Evolutionary conservation across 2,888 invertebrate genomes (phyloP), one percentile per base, ranked within the genome.

Genomic region (Osmoderma eremita): DNA sequence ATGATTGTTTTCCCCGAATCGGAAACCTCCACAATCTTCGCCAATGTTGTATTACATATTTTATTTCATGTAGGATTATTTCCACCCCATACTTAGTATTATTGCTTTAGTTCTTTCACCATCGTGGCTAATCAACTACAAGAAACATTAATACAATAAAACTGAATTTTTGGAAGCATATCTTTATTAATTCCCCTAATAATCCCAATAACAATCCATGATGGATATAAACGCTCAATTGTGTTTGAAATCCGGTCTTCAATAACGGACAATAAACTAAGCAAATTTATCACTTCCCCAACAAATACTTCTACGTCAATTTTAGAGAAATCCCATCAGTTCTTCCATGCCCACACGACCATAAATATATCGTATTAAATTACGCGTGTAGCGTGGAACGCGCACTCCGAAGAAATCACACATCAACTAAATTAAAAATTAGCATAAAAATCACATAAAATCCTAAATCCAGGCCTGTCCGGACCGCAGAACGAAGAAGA

Each of bases 401-500:
- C 42, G 41, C 41, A 67, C 70, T 67, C 69, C 71, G 65, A 73
- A n/a, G n/a, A n/a, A 75, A 75, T 75, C 74, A 75, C 73, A 73
- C 68, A 75, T 75, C 74, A 72, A 74, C 70, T 74, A 78, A 79
- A 80, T 79, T 79, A 78, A 74, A 74, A 77, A 82, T 82, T 81
- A 80, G 79, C 82, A 82, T 82, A 82, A 81, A 82, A 80, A 81
- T 79, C 81, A 79, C 80, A 82, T 82, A 81, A 81, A 82, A 79
- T 77, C 75, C 77, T 75, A 76, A 78, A 78, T 78, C 78, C 78
- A 75, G 77, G 77, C 78, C 78, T 78, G 76, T 75, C 73, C 75
- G 72, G 77, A 76, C n/a, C 30, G 30, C 30, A 5, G 5, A 6
- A 30, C 5, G 73, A 75, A 76, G 72, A 78, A 53, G 50, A 50